phyloP scores from a whole-genome alignment of 2,113 vertebrate species.

The Promerops cafer region DNA sequence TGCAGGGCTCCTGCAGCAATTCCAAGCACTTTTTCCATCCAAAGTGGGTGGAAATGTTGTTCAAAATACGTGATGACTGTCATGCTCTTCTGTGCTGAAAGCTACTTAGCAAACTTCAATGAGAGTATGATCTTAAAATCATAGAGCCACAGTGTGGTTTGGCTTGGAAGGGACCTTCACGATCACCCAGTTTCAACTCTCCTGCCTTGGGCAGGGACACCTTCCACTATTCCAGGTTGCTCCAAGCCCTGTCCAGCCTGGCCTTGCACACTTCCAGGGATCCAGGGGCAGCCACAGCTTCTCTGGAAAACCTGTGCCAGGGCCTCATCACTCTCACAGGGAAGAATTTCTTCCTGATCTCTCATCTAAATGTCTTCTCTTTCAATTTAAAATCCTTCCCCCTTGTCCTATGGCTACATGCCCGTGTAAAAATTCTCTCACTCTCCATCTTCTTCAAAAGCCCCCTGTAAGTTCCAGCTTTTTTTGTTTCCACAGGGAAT shows the following conservation, averaged over 20 bases:
- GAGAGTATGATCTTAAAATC: not conserved
- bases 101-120: not conserved
- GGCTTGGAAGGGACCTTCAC: not conserved
- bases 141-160: not conserved
- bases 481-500: not conserved
- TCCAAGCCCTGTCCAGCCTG: rapidly evolving
- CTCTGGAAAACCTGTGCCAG: not conserved
- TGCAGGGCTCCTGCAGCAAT: not conserved
- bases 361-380: not conserved
- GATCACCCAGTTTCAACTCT: not conserved
- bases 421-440: not conserved
- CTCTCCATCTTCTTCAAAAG: not conserved
- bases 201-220: too few species aligned
- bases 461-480: not conserved
- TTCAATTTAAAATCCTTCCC: not conserved
- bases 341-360: not conserved
- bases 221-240: not conserved
- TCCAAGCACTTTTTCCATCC: not conserved
- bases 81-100: not conserved
- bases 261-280: not conserved
- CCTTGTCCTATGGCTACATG: not conserved
- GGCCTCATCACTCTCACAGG: rapidly evolving
- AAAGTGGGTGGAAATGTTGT: not conserved
- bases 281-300: not conserved
- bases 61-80: not conserved